Conservation (phyloP, 2,888 invertebrate species). For the Trissoscelio sp. region DNA sequence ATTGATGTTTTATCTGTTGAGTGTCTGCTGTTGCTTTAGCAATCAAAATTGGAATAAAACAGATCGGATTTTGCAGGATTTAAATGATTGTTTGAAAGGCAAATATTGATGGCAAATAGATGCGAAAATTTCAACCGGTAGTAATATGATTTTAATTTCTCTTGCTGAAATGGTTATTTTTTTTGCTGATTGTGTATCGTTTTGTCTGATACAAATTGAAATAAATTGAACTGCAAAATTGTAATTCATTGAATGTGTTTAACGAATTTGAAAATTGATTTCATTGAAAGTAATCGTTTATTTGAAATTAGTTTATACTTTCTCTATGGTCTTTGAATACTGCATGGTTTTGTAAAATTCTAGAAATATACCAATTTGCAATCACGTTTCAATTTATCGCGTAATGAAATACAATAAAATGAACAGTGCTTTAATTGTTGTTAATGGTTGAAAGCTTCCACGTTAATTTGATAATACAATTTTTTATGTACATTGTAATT, state of each 20-base stretch:
- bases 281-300: no score
- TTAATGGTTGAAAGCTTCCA: no score
- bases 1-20: neutral
- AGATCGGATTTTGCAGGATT: neutral
- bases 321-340: neutral
- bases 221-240: conserved; percentile 3
- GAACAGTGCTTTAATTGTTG: no score
- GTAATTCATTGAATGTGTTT: conserved; percentile 5
- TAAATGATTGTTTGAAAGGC: neutral
- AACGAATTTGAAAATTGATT: neutral
- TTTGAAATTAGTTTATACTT: neutral
- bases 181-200: neutral
- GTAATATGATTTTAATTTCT: neutral
- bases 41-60: neutral
- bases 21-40: neutral
- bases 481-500: neutral
- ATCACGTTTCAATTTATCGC: no score
- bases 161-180: neutral
- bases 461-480: neutral
- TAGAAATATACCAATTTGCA: no score
- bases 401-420: no score
- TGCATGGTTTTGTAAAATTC: no score
- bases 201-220: neutral
- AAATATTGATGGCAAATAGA: neutral
- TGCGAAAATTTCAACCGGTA: neutral